Base-by-base conservation (phyloP, 2,888 invertebrate species). In the Drosophila siamana region DNA sequence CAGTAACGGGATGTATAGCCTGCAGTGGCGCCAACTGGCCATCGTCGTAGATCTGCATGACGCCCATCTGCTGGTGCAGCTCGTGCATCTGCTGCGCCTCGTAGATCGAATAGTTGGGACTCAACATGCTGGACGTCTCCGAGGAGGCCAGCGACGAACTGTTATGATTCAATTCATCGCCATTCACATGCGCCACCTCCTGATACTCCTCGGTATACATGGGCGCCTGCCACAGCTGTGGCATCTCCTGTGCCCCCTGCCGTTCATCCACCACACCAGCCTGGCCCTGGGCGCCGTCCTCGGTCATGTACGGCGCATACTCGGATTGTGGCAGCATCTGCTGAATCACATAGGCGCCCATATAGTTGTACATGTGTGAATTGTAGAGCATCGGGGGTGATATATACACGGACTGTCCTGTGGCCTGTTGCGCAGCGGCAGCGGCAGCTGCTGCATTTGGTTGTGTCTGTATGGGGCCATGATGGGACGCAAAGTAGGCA, bases 11-110 rank as follows among this genome's bases (percentile, higher is more conserved):
- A 65, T 90, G 91, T 52, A 90, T 77, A 3, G 78, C 69, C 70
- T 87, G 89, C 4, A 84, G 43, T 0, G 81, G 65, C 2, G 77
- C 78, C 54, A 90, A 59, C 59, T 83, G 91, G 1, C 74, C 80
- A 69, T 91, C 89, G 56, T 92, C 92, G 51, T 90, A 92, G 26
- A 92, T 89, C 69, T 92, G 92, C 89, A 92, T 85, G 5, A 91
- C 89, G 22, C 89, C 77, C 91, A 92, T 90, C 70, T 92, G 92
- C 43, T 92, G 92, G 59, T 91, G 91, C 56, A 92, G 78, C 38
- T 92, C 91, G 44, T 91, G 91, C 54, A 91, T 75, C 68, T 91
- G 91, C 33, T 74, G 75, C 51, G 88, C 62, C 70, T 91, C 92
- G 60, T 91, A 91, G 4, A 92, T 89, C 57, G 90, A 86, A 80